Conservation (phyloP, 1,140 invertebrate genomes). For the Drosophila carrolli region DNA sequence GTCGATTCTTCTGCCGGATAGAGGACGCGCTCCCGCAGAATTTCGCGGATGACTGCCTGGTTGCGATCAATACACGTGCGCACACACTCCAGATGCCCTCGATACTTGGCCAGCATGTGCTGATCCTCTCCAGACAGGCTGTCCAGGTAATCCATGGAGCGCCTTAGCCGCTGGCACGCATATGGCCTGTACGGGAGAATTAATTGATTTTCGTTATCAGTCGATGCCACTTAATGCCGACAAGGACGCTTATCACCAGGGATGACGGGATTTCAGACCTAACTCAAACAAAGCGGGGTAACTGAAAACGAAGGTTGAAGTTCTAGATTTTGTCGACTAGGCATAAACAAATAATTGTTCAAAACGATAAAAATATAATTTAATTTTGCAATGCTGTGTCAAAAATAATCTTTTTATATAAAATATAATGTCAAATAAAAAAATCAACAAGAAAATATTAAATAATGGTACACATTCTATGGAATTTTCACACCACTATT, state of each 20-base stretch:
- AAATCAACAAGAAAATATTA: too few relatives aligned
- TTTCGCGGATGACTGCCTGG: constrained; percentile 92
- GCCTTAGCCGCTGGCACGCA: constrained; percentile 88
- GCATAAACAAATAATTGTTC: too few relatives aligned
- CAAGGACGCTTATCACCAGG: constrained; percentile 16
- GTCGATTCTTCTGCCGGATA: constrained; percentile 46
- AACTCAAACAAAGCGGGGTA: too few relatives aligned
- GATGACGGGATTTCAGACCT: background rate
- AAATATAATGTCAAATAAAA: too few relatives aligned
- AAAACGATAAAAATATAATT: too few relatives aligned
- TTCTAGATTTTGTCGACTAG: too few relatives aligned
- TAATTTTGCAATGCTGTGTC: too few relatives aligned
- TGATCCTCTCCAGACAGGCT: constrained; percentile 91
- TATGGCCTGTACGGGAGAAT: constrained; percentile 85
- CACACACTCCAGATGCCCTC: constrained; percentile 90
- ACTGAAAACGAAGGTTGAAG: too few relatives aligned
- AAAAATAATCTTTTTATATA: too few relatives aligned
- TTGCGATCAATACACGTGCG: constrained; percentile 93
- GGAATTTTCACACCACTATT: too few relatives aligned
- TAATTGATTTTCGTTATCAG: constrained; percentile 43
- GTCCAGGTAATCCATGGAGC: constrained; percentile 90
- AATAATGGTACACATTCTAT: too few relatives aligned
- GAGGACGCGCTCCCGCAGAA: constrained; percentile 86
- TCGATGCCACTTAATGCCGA: constrained; percentile 9
- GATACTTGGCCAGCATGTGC: constrained; percentile 90